phyloP scores from a whole-genome alignment of 2,888 invertebrate species.

The Lepetodrilus schrolli region DNA sequence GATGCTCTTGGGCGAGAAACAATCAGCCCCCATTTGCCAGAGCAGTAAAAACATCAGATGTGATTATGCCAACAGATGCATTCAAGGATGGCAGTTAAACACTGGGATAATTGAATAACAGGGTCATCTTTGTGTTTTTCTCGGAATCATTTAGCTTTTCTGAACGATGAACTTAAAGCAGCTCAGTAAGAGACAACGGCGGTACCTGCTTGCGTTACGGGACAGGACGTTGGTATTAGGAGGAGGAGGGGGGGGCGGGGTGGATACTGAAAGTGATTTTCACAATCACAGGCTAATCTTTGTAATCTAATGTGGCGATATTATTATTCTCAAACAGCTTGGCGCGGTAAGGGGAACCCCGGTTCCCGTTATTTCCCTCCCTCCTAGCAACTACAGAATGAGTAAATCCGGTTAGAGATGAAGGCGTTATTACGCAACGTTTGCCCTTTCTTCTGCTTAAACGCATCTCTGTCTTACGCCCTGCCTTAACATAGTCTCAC shows the following conservation, averaged over 20 bases:
- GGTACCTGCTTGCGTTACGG: neutral
- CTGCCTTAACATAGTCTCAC: neutral
- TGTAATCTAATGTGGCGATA: constrained; percentile 24
- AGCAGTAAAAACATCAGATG: constrained; percentile 16
- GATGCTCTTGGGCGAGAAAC: neutral
- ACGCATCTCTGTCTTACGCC: neutral
- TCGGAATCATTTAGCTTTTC: neutral
- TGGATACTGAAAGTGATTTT: neutral
- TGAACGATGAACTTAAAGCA: neutral
- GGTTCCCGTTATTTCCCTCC: neutral
- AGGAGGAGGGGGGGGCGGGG: neutral
- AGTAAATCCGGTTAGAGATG: constrained; percentile 13
- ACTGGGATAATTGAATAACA: constrained; percentile 1
- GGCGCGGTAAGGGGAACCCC: neutral
- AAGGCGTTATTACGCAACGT: neutral
- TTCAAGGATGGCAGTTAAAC: constrained; percentile 8
- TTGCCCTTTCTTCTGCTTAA: neutral
- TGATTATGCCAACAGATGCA: constrained; percentile 16
- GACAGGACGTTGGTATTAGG: no score
- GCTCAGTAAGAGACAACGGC: neutral
- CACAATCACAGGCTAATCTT: constrained; percentile 19
- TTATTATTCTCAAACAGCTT: constrained; percentile 22
- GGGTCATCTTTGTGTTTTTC: neutral
- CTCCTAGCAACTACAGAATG: neutral
- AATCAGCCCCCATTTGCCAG: constrained; percentile 11